These are phyloP conservation scores for Sylvia borin DNA, from an alignment of 2,797 vertebrate species.

Conservation along the genomic window DNA sequence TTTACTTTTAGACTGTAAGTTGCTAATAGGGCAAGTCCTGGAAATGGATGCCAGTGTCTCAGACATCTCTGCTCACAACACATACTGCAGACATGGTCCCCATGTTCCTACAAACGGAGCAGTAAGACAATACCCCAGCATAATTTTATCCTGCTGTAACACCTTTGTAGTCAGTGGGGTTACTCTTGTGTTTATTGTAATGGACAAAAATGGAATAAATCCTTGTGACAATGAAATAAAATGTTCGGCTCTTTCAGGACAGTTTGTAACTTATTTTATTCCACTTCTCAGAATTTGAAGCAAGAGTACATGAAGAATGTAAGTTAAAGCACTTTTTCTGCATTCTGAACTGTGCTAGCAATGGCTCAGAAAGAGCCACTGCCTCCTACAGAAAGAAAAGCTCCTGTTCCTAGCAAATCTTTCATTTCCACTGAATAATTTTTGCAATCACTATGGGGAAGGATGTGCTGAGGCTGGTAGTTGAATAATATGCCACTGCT, in stretches of 20 bases:
- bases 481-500: background rate
- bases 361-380: background rate
- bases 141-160: background rate
- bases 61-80: background rate
- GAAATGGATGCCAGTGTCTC: background rate
- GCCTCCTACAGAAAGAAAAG: background rate
- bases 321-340: background rate
- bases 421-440: background rate
- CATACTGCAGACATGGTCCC: background rate
- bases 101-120: background rate
- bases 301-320: background rate
- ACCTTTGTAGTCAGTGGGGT: background rate
- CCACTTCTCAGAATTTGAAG: background rate
- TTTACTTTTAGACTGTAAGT: background rate
- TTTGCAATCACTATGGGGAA: background rate
- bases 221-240: background rate
- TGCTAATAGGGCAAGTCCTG: background rate
- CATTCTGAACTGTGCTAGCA: background rate
- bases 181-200: background rate
- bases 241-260: background rate
- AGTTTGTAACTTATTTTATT: background rate
- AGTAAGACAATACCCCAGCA: background rate
- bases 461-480: background rate
- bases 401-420: background rate
- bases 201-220: background rate